Evolutionary conservation across 2,888 invertebrate species (phyloP).

Genomic region (Drosophila lacicola): DNA sequence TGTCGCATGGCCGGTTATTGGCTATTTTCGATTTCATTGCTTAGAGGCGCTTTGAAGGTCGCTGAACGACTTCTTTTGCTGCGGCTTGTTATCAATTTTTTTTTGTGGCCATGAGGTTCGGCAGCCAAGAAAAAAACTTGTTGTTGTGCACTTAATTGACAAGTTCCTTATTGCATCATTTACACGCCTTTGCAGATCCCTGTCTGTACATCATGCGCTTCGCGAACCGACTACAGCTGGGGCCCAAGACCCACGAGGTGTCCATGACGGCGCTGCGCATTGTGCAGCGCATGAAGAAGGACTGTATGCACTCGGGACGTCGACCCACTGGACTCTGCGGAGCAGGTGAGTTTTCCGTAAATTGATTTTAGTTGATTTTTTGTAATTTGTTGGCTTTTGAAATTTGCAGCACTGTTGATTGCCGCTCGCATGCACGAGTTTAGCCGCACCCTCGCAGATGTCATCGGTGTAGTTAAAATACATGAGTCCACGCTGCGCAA

Average conservation of each 20-base stretch:
- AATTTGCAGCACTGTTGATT: slow-evolving; percentile 92
- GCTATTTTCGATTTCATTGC: slow-evolving; percentile 68
- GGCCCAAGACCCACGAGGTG: slow-evolving; percentile 96
- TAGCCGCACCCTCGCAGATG: slow-evolving; percentile 93
- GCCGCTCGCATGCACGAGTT: slow-evolving; percentile 97
- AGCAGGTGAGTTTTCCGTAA: slow-evolving; percentile 89
- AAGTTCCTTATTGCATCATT: slow-evolving; percentile 40
- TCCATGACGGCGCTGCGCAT: slow-evolving; percentile 97
- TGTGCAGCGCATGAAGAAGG: slow-evolving; percentile 98
- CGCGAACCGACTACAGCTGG: slow-evolving; percentile 96
- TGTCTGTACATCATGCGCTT: slow-evolving; percentile 98
- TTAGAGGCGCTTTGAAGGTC: slow-evolving; percentile 71
- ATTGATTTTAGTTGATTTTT: background rate
- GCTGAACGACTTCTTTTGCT: slow-evolving; percentile 71
- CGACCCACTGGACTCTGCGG: slow-evolving; percentile 99
- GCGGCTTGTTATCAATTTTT: slow-evolving; percentile 27
- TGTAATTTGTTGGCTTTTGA: no score
- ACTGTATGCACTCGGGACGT: slow-evolving; percentile 98
- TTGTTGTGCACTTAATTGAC: slow-evolving; percentile 13
- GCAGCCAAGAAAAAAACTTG: slow-evolving; percentile 3
- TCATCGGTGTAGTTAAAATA: slow-evolving; percentile 97
- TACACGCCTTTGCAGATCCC: slow-evolving; percentile 89
- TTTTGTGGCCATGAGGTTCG: slow-evolving; percentile 33
- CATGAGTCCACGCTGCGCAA: slow-evolving; percentile 97
- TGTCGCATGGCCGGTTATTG: slow-evolving; percentile 56